A percentile compares a stretch with the other conserved stretches of the same genome.
These are phyloP conservation scores for Bombus haemorrhoidalis DNA, from an alignment of 1,140 invertebrate species.

Conservation along the genomic window DNA sequence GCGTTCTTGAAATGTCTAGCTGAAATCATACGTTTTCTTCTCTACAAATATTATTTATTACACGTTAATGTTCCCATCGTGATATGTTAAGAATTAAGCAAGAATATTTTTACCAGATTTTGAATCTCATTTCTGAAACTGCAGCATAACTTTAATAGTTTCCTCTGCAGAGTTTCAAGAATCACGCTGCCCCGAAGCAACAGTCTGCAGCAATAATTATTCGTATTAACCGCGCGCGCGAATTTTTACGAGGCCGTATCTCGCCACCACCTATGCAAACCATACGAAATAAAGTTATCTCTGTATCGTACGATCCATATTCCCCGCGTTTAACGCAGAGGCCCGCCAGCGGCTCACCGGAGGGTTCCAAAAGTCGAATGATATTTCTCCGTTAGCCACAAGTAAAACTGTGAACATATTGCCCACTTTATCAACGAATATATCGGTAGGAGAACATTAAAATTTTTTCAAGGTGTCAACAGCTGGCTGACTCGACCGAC, in stretches of 20 bases:
- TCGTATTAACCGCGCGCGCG: neutral
- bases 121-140: neutral
- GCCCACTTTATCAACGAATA: constrained; percentile 28
- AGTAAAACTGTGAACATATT: constrained; percentile 29
- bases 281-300: neutral
- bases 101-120: neutral
- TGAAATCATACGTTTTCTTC: neutral
- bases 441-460: constrained; percentile 37
- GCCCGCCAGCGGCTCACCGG: neutral
- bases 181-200: neutral
- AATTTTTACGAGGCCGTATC: neutral
- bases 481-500: constrained; percentile 1
- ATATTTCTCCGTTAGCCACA: constrained; percentile 20
- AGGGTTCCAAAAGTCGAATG: constrained; percentile 2
- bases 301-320: neutral
- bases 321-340: neutral
- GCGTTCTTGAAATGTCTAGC: neutral
- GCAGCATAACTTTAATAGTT: neutral
- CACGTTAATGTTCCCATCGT: neutral
- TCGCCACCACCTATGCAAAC: neutral
- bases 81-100: neutral
- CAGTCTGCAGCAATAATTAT: neutral
- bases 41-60: neutral
- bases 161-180: neutral
- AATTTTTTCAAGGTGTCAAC: constrained; percentile 56